phyloP scores from a whole-genome alignment of 2,797 vertebrate genomes.

The Petrocephalus sullivani region DNA sequence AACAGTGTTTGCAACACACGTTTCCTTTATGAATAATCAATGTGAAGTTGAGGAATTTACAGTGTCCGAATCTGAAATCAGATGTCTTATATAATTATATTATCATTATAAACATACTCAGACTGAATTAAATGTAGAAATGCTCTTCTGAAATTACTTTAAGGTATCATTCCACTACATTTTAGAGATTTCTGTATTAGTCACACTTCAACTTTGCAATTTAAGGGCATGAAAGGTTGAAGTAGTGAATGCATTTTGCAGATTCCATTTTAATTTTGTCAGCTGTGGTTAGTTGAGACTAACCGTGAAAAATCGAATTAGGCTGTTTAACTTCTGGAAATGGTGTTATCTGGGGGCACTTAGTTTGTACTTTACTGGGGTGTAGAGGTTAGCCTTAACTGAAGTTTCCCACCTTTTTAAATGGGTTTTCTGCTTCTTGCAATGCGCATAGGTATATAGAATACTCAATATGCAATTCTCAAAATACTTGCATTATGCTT shows the following conservation, averaged over 20 bases:
- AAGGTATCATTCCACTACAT: not conserved
- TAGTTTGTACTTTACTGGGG: not conserved
- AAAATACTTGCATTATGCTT: not conserved
- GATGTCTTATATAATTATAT: not conserved
- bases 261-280: conserved; percentile 1
- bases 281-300: conserved; percentile 3
- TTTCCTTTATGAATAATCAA: not conserved
- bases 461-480: not conserved
- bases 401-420: not conserved
- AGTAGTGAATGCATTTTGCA: not conserved
- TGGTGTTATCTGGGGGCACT: not conserved
- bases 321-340: not conserved
- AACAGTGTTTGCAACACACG: not conserved
- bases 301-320: not conserved
- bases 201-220: conserved; percentile 3
- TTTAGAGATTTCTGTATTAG: not conserved
- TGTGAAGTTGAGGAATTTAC: conserved; percentile 4
- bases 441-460: not conserved
- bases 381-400: not conserved
- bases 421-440: not conserved
- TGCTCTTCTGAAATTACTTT: not conserved
- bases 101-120: not conserved
- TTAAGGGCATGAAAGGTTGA: not conserved
- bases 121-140: not conserved
- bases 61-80: not conserved